phyloP scores from a whole-genome alignment of 1,140 invertebrate genomes.

The Microplitis demolitor region DNA sequence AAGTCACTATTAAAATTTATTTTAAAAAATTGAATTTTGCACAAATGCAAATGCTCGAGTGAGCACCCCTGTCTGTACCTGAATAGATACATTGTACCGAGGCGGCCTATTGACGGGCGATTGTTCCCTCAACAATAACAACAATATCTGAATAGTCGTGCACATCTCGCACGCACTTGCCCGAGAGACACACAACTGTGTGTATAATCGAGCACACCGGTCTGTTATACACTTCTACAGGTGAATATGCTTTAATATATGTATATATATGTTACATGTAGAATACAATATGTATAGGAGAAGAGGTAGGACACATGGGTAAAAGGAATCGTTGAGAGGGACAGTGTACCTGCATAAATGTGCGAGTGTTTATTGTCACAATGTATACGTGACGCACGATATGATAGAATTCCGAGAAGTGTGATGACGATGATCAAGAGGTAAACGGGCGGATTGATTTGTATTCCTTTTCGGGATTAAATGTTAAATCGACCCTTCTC shows the following conservation, averaged over 20 bases:
- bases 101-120: conserved; percentile 60
- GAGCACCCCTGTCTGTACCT: conserved; percentile 59
- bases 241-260: conserved; percentile 1
- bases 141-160: conserved; percentile 61
- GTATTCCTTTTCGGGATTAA: conserved; percentile 20
- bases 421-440: conserved; percentile 14
- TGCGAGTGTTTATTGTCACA: not conserved
- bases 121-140: conserved; percentile 63
- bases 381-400: too few species aligned
- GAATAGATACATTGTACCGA: conserved; percentile 61
- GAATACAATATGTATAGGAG: not conserved
- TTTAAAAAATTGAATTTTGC: conserved; percentile 31
- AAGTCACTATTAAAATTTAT: not conserved
- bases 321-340: not conserved
- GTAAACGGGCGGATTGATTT: conserved; percentile 26
- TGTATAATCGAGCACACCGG: conserved; percentile 11
- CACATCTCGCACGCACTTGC: conserved; percentile 52
- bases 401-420: not conserved
- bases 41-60: conserved; percentile 39
- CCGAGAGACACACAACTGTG: conserved; percentile 20
- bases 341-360: not conserved
- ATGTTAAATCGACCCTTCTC: conserved; percentile 11
- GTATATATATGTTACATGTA: conserved; percentile 4
- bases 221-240: not conserved
- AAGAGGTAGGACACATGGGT: not conserved